Evolutionary conservation across 2,113 vertebrate genomes (phyloP).

Genomic region (Eira barbara): DNA sequence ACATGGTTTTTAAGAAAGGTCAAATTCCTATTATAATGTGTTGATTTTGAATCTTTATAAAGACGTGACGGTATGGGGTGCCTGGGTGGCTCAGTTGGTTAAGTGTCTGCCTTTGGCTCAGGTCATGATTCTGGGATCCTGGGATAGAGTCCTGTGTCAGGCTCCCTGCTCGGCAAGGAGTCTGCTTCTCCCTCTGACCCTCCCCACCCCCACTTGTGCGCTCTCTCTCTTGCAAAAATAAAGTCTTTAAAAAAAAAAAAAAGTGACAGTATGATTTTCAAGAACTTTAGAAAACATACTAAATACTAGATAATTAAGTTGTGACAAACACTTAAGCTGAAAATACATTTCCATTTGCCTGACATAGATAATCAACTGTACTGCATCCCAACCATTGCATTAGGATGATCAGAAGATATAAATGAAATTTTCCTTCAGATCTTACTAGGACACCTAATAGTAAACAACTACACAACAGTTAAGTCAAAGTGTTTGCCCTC

Average conservation of each 20-base stretch:
- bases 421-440: background rate
- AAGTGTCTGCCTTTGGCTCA: background rate
- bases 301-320: slow-evolving; percentile 50
- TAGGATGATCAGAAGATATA: background rate
- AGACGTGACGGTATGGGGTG: background rate
- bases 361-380: background rate
- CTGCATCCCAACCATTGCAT: background rate
- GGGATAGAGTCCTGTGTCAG: background rate
- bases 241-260: background rate
- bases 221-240: background rate
- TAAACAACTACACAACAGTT: background rate
- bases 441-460: background rate
- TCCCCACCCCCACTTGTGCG: background rate
- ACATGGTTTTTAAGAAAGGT: slow-evolving; percentile 17
- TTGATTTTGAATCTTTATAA: slow-evolving; percentile 35
- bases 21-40: slow-evolving; percentile 36
- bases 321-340: slow-evolving; percentile 35
- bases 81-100: background rate
- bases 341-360: slow-evolving; percentile 31
- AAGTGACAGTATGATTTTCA: slow-evolving; percentile 35
- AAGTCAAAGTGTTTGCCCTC: background rate
- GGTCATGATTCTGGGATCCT: background rate
- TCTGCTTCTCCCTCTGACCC: background rate
- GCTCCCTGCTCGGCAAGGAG: too few relatives aligned
- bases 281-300: slow-evolving; percentile 16